Evolutionary conservation across 2,888 invertebrate genomes (phyloP), one percentile per base, ranked within the genome.

Genomic region (Tridacna crocea): DNA sequence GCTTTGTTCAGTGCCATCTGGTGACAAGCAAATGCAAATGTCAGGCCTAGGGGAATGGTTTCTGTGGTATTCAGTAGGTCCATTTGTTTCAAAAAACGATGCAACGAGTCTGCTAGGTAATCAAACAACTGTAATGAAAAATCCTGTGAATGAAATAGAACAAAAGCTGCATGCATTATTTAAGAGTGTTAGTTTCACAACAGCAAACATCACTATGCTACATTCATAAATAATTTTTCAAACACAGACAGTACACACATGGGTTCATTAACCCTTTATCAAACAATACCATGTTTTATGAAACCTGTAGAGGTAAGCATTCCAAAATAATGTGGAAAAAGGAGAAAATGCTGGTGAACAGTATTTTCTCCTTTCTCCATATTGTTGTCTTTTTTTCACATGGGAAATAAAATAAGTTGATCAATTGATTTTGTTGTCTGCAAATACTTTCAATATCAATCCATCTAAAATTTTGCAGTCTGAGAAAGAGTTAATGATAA

Each of bases 21-120:
- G 85, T 95, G 95, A 89, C 98, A 95, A 0, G 99, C 98, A 94
- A 99, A 99, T 92, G 98, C 98, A 95, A 99, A 99, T 22, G 99
- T 99, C 95, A 99, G 99, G 15, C 99, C 98, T 84, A 99, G 95
- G 0, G 98, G 98, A 86, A 99, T 95, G 12, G 83, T 82, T 47
- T 91, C 96, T 1, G 73, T 48, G 10, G 82, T 80, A 78, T 96
- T 95, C 17, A 81, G 78, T 47, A 92, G 74, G 60, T 91, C 96
- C 92, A 98, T 96, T 92, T 98, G 97, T 95, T 97, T 96, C 96
- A 98, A 97, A 94, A 99, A 99, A 92, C 97, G 96, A 36, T 97
- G 96, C 92, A 99, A 95, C 94, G 98, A 98, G 93, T 97, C 97
- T 72, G 98, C 99, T 91, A 99, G 98, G 95, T 98, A 98, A 94